phyloP scores from a whole-genome alignment of 2,797 vertebrate species.

The Pogonophryne albipinna region DNA sequence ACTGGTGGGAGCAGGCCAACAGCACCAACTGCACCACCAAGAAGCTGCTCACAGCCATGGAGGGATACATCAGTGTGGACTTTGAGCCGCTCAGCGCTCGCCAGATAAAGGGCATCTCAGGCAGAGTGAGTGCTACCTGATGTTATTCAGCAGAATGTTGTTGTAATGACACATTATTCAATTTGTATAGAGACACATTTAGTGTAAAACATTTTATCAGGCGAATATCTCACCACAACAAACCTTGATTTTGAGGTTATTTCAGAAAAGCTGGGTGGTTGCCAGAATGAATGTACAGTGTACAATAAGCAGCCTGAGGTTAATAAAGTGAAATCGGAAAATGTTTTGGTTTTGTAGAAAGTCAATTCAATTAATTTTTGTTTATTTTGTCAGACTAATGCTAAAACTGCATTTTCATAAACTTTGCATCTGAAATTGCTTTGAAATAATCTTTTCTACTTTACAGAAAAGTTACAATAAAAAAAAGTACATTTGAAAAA shows the following conservation, averaged over 20 bases:
- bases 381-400: background rate
- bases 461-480: conserved; percentile 1
- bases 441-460: conserved; percentile 9
- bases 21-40: conserved; percentile 93
- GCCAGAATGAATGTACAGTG: background rate
- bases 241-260: background rate
- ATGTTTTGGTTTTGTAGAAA: too few species aligned
- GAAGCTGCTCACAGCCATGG: conserved; percentile 96
- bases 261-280: background rate
- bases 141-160: conserved; percentile 7
- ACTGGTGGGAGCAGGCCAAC: conserved; percentile 98
- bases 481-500: conserved; percentile 3
- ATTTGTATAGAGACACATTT: background rate
- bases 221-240: background rate
- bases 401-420: conserved; percentile 25
- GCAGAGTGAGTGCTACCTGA: conserved; percentile 87
- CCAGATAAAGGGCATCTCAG: conserved; percentile 95
- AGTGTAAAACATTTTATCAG: background rate
- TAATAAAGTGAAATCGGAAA: too few species aligned
- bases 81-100: conserved; percentile 98
- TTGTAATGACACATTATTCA: conserved; percentile 14
- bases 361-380: too few species aligned
- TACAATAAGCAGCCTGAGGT: too few species aligned
- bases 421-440: conserved; percentile 20
- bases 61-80: conserved; percentile 98